phyloP scores from a whole-genome alignment of 2,797 vertebrate species.

The Phrynocephalus guinanensis region DNA sequence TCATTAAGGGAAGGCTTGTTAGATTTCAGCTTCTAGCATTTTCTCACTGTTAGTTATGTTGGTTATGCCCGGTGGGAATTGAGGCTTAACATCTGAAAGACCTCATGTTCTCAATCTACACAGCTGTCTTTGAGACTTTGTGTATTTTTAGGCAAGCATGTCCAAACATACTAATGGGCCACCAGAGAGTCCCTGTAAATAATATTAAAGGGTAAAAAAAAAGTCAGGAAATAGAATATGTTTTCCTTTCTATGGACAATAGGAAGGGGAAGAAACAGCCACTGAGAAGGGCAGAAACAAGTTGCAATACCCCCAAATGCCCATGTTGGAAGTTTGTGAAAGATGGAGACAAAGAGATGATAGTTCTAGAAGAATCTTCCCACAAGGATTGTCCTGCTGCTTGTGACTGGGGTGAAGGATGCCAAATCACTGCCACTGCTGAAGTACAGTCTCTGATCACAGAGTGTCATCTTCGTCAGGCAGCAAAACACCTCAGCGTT shows the following conservation, averaged over 20 bases:
- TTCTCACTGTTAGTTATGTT: background rate
- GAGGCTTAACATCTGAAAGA: background rate
- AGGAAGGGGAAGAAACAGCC: no score
- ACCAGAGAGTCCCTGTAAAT: background rate
- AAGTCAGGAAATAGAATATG: background rate
- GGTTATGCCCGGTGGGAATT: background rate
- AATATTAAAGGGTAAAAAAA: background rate
- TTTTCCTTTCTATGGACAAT: no score
- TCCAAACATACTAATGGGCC: no score
- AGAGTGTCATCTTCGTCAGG: background rate
- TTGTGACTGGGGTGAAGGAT: background rate
- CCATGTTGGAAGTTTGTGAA: no score
- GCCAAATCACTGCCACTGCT: background rate
- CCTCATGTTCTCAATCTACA: background rate
- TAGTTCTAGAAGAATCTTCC: no score
- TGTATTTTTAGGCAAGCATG: background rate
- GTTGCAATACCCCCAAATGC: no score
- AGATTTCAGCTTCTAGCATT: background rate
- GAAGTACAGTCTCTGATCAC: background rate
- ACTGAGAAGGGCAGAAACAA: no score
- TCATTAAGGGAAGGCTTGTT: background rate
- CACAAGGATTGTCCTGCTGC: no score
- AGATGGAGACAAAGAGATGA: no score
- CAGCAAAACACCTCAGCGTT: background rate
- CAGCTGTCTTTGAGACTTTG: background rate